These are phyloP conservation scores for Trichoplusia ni DNA, from an alignment of 1,140 invertebrate species.

Conservation along the genomic window DNA sequence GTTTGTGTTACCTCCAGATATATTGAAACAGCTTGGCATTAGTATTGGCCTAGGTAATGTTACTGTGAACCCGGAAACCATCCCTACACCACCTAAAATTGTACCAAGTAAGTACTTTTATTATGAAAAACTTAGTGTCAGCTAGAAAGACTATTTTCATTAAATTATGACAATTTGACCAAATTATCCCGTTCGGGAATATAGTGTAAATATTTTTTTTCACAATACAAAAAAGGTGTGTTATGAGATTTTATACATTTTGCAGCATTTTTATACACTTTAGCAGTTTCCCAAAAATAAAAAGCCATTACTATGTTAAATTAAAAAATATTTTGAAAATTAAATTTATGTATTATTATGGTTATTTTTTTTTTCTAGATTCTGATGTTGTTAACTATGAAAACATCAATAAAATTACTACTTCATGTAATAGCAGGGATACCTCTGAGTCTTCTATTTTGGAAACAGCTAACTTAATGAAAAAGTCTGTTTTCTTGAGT, in stretches of 20 bases:
- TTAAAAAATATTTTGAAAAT: too few relatives aligned
- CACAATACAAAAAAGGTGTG: too few relatives aligned
- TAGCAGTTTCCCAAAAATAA: too few relatives aligned
- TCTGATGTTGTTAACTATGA: not conserved
- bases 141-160: too few relatives aligned
- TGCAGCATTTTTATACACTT: too few relatives aligned
- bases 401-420: not conserved
- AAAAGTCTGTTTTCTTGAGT: conserved; percentile 68
- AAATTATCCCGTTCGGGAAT: too few relatives aligned
- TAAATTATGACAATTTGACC: too few relatives aligned
- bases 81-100: not conserved
- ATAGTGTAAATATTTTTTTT: too few relatives aligned
- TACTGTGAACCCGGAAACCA: conserved; percentile 8
- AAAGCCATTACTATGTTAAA: too few relatives aligned
- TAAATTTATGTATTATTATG: not conserved
- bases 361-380: not conserved
- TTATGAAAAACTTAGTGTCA: too few relatives aligned
- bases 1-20: conserved; percentile 71
- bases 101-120: conserved; percentile 4
- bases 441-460: conserved; percentile 52
- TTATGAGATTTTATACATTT: too few relatives aligned
- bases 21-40: conserved; percentile 74
- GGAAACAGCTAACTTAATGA: conserved; percentile 72
- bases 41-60: conserved; percentile 62
- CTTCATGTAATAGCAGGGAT: not conserved